Evolutionary conservation across 2,113 vertebrate species (phyloP), one percentile per base, ranked within the genome.

Genomic region (Trogon melanurus): DNA sequence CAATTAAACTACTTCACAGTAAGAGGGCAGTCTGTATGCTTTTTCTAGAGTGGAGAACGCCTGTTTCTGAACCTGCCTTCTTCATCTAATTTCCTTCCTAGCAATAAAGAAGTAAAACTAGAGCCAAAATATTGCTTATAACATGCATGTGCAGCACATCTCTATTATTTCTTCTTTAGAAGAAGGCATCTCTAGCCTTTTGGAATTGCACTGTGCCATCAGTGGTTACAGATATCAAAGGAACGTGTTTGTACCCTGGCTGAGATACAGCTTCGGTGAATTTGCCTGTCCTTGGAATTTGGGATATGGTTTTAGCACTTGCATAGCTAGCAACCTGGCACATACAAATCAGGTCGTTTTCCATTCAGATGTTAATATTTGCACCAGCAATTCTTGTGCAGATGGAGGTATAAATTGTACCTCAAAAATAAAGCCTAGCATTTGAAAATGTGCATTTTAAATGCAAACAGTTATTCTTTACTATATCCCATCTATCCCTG

Each of bases 281-380:
- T 93, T 79, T 91, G 53, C 51, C 80, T 79, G 6, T 76, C 48
- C 70, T 79, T 91, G 70, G 89, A 89, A 87, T 7, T 64, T 26
- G 66, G 65, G 50, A 14, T 56, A 7, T 70, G 83, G 72, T 89
- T 92, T 97, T 62, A 93, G 94, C 73, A 50, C 66, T 89, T 54
- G 58, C 53, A 69, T 53, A 87, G 73, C 48, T 69, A 82, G 70
- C 53, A 93, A 5, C 73, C 87, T 92, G 84, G 81, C 84, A 92
- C 66, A 12, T 53, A 41, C 79, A 85, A 93, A 89, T 85, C 87
- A 87, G 81, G 78, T 66, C n/a, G 34, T 95, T 89, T 82, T 74
- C 78, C 58, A 89, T 93, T 95, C 84, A 92, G n/a, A 88, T 95
- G 75, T 79, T 93, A 96, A 93, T 95, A 94, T 88, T 94, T 96